phyloP scores from a whole-genome alignment of 2,797 vertebrate genomes.

The Thamnophis elegans region DNA sequence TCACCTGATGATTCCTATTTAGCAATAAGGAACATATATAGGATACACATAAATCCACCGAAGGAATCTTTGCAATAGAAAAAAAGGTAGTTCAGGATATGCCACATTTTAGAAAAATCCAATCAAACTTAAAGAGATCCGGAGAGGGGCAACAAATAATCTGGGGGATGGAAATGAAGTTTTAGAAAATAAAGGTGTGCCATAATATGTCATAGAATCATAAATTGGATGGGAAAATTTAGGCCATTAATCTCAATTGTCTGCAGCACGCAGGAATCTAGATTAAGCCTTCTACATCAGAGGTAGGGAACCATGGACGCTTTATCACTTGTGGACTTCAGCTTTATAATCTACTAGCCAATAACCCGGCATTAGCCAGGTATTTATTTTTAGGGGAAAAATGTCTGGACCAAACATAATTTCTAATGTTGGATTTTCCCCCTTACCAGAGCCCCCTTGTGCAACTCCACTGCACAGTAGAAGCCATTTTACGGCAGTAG shows the following conservation, averaged over 20 bases:
- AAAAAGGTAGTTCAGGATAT: background rate
- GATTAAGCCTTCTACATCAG: background rate
- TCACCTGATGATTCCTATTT: background rate
- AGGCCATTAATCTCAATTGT: background rate
- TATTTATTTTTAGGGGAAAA: too few species aligned
- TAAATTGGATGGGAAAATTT: background rate
- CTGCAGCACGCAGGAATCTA: background rate
- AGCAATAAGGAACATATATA: background rate
- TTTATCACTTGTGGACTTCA: background rate
- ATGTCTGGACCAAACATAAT: too few species aligned
- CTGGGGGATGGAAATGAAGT: background rate
- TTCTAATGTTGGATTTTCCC: too few species aligned
- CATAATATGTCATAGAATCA: background rate
- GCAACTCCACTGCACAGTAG: too few species aligned
- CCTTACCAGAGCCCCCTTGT: too few species aligned
- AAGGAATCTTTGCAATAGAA: background rate
- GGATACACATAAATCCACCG: background rate
- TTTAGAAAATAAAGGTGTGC: background rate
- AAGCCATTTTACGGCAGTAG: too few species aligned
- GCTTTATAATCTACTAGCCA: background rate
- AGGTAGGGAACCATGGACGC: background rate
- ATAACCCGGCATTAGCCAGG: too few species aligned
- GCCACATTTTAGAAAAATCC: background rate
- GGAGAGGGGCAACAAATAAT: background rate
- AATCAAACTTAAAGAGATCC: background rate